phyloP scores from a whole-genome alignment of 2,797 vertebrate species.

The Poeciliopsis turneri region DNA sequence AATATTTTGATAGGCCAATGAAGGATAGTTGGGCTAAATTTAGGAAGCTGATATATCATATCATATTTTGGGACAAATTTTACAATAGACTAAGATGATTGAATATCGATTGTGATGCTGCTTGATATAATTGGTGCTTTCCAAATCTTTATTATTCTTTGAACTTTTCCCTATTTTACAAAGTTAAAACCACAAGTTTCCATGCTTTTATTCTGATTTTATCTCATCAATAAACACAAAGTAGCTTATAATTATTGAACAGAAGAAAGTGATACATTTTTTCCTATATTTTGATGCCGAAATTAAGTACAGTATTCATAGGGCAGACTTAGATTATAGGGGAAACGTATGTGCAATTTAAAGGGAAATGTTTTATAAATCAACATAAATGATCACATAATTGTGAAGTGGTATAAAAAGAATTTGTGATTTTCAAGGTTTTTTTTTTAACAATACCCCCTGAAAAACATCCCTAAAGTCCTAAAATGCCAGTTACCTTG shows the following conservation, averaged over 20 bases:
- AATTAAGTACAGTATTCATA: neutral
- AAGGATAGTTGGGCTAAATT: constrained; percentile 53
- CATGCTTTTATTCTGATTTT: neutral
- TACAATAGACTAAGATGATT: constrained; percentile 54
- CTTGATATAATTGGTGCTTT: constrained; percentile 25
- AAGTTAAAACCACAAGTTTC: neutral
- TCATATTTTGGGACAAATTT: constrained; percentile 58
- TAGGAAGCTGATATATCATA: constrained; percentile 48
- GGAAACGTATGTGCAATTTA: neutral
- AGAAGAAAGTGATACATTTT: neutral
- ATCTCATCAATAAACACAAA: neutral
- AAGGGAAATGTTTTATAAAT: neutral
- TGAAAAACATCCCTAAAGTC: too few relatives aligned
- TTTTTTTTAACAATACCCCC: neutral
- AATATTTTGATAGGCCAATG: constrained; percentile 24
- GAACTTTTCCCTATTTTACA: neutral
- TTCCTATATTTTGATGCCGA: neutral
- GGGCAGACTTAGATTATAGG: neutral
- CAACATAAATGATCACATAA: neutral
- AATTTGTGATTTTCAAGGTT: neutral
- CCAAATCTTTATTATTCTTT: neutral
- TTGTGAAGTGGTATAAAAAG: neutral
- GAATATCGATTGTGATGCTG: constrained; percentile 19
- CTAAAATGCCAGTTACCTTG: neutral
- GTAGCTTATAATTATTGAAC: neutral